A percentile compares a stretch with the other conserved stretches of the same genome.
Evolutionary conservation across 2,888 invertebrate genomes (phyloP).

Genomic region (Epinotia nisella): DNA sequence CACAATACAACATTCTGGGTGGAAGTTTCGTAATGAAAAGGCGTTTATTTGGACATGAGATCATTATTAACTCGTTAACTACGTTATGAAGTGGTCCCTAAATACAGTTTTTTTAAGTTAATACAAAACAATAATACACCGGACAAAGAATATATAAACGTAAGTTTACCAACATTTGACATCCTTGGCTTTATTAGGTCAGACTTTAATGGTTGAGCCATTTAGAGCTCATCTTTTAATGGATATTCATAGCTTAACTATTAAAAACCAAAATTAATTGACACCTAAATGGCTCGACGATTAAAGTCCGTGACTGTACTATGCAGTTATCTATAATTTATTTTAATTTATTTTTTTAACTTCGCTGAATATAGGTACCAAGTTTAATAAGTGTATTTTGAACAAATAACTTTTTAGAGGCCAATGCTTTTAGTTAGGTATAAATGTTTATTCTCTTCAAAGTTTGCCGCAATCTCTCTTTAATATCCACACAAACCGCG

Average conservation of each 20-base stretch:
- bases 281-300: too few species aligned
- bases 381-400: neutral
- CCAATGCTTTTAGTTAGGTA: neutral
- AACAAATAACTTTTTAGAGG: neutral
- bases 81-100: neutral
- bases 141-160: neutral
- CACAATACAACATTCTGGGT: slow-evolving; percentile 26
- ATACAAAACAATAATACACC: neutral
- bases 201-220: too few species aligned
- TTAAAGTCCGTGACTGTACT: too few species aligned
- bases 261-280: too few species aligned
- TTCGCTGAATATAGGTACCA: neutral
- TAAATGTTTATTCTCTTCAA: slow-evolving; percentile 8
- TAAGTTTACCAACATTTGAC: neutral
- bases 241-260: too few species aligned
- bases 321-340: neutral
- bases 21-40: slow-evolving; percentile 25
- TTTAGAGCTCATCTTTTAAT: too few species aligned
- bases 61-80: neutral
- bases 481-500: slow-evolving; percentile 11
- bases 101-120: neutral
- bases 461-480: slow-evolving; percentile 14
- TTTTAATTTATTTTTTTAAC: neutral
- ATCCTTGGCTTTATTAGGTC: too few species aligned
- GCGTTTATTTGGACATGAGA: slow-evolving; percentile 7